These are phyloP conservation scores for Seira sanloemensis DNA, from an alignment of 2,888 invertebrate species.

Conservation along the genomic window DNA sequence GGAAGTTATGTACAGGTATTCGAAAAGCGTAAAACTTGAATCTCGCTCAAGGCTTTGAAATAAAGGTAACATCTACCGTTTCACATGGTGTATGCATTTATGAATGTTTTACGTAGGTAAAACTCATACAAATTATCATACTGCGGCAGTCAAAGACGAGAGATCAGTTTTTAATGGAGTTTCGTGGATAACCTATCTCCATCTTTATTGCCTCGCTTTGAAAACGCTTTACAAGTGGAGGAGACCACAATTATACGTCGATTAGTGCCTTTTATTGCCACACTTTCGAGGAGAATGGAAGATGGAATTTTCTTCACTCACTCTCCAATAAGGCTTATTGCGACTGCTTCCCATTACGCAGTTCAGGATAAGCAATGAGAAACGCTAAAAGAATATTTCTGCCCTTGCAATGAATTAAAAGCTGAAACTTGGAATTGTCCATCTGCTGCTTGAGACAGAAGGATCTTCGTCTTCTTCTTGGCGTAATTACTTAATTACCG, in stretches of 20 bases:
- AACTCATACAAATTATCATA: too few relatives aligned
- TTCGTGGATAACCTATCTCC: neutral
- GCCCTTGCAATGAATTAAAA: too few relatives aligned
- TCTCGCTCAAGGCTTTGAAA: too few relatives aligned
- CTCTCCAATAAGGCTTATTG: too few relatives aligned
- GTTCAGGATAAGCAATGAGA: too few relatives aligned
- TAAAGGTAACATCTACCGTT: neutral
- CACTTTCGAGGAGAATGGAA: neutral
- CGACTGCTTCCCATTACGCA: too few relatives aligned
- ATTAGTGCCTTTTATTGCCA: slow-evolving; percentile 6
- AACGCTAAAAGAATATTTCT: too few relatives aligned
- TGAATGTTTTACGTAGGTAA: neutral
- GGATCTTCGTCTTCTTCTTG: neutral
- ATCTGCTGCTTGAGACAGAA: slow-evolving; percentile 44
- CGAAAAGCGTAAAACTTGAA: too few relatives aligned
- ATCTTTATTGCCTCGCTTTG: neutral
- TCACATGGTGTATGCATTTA: neutral
- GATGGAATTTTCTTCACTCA: too few relatives aligned
- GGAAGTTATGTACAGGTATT: too few relatives aligned
- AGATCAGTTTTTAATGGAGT: neutral
- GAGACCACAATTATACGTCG: neutral
- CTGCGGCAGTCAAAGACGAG: too few relatives aligned
- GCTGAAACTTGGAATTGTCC: too few relatives aligned
- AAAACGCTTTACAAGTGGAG: slow-evolving; percentile 9
- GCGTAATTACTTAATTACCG: slow-evolving; percentile 33